Conservation (phyloP, 2,113 vertebrate species). For the Anoplopoma fimbria region DNA sequence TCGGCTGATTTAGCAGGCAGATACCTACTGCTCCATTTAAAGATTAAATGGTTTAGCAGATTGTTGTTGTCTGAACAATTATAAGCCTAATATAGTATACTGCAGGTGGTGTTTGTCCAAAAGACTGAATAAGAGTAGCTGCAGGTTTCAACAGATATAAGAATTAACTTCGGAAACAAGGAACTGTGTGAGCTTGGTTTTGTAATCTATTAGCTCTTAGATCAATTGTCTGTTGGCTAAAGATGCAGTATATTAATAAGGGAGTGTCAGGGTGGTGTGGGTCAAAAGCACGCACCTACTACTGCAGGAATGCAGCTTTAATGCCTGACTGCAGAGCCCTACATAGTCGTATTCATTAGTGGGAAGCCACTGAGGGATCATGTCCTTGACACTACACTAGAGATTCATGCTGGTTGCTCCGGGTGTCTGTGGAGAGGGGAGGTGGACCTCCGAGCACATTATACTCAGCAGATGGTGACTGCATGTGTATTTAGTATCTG, state of each 20-base stretch:
- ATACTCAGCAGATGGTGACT: constrained; percentile 22
- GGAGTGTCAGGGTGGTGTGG: neutral
- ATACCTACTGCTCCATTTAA: constrained; percentile 29
- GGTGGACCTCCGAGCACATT: constrained; percentile 10
- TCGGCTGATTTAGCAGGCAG: constrained; percentile 58
- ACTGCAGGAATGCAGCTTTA: neutral
- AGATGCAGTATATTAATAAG: neutral
- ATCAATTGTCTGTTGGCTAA: neutral
- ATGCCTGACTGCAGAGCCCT: neutral
- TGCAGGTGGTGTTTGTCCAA: constrained; percentile 2
- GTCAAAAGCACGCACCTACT: neutral
- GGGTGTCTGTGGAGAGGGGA: constrained; percentile 3
- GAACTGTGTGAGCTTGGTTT: neutral
- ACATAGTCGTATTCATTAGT: constrained; percentile 8
- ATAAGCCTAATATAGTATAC: constrained; percentile 42
- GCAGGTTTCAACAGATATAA: constrained; percentile 3
- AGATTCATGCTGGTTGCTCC: constrained; percentile 31
- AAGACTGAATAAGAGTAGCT: constrained; percentile 6
- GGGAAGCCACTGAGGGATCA: constrained; percentile 5
- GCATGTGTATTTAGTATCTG: neutral
- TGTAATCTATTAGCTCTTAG: neutral
- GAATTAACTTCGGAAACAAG: neutral
- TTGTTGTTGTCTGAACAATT: constrained; percentile 52
- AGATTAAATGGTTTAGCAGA: constrained; percentile 53
- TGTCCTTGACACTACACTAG: constrained; percentile 27